Conservation (phyloP, 1,140 invertebrate genomes). For the Eriocheir sinensis region DNA sequence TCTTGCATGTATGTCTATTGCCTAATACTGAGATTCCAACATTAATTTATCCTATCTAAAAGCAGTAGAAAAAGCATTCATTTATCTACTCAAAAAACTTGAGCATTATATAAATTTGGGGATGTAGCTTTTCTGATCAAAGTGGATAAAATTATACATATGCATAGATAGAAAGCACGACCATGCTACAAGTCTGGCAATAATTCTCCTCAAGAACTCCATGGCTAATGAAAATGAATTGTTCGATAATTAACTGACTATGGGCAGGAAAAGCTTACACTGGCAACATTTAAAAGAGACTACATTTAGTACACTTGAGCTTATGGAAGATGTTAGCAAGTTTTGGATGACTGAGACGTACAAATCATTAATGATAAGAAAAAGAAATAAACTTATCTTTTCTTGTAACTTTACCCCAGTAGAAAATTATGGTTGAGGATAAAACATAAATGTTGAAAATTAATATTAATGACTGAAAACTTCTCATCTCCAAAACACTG, state of each 20-base stretch:
- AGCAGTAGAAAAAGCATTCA: conserved; percentile 76
- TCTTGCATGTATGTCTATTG: conserved; percentile 75
- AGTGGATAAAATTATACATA: conserved; percentile 70
- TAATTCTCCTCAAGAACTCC: conserved; percentile 56
- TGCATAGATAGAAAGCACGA: conserved; percentile 77
- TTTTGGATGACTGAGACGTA: conserved; percentile 64
- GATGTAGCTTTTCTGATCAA: conserved; percentile 50
- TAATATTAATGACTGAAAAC: conserved; percentile 52
- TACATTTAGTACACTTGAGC: conserved; percentile 76
- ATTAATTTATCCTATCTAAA: conserved; percentile 76
- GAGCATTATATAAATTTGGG: conserved; percentile 72
- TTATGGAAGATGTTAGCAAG: conserved; percentile 71
- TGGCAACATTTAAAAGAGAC: conserved; percentile 73
- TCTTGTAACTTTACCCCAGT: neutral
- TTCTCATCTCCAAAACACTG: conserved; percentile 65
- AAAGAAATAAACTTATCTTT: too few relatives aligned
- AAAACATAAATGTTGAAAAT: neutral
- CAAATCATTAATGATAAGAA: neutral
- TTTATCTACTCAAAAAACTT: conserved; percentile 76
- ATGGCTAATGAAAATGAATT: conserved; percentile 69
- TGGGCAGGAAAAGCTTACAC: conserved; percentile 68
- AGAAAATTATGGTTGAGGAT: neutral
- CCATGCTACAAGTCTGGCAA: conserved; percentile 65
- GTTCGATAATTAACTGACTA: conserved; percentile 34
- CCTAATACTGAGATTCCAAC: conserved; percentile 76